These are phyloP conservation scores for Eupsilia transversa DNA, from an alignment of 2,888 invertebrate genomes.

Conservation along the genomic window DNA sequence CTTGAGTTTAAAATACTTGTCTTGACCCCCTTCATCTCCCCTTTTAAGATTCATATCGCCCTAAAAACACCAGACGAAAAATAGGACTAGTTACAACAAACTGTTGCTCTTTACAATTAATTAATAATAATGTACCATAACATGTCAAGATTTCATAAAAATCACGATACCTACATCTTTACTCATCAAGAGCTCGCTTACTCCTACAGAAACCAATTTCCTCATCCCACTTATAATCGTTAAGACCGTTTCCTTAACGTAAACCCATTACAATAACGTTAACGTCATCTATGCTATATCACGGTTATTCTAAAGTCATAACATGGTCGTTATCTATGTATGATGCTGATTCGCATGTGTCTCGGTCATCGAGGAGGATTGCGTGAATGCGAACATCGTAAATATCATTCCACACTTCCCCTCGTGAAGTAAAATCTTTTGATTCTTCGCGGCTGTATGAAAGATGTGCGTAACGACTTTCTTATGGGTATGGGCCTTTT, in stretches of 20 bases:
- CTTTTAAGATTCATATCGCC: slow-evolving; percentile 23
- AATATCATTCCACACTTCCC: slow-evolving; percentile 43
- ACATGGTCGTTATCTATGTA: slow-evolving; percentile 37
- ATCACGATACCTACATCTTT: too few species aligned
- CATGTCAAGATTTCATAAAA: background rate
- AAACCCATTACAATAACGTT: slow-evolving; percentile 43
- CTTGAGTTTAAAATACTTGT: background rate
- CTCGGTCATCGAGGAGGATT: slow-evolving; percentile 26
- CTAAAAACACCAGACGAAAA: background rate
- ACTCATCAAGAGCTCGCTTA: background rate
- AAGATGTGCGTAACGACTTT: slow-evolving; percentile 54
- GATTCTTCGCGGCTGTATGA: slow-evolving; percentile 40
- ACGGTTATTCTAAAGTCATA: slow-evolving; percentile 51
- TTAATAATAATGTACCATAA: background rate
- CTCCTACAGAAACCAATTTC: slow-evolving; percentile 18
- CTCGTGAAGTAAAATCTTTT: slow-evolving; percentile 45
- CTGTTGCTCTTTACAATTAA: background rate
- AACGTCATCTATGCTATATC: slow-evolving; percentile 27
- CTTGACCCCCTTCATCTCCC: background rate
- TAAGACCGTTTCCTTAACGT: slow-evolving; percentile 14
- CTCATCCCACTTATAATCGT: background rate
- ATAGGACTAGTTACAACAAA: background rate
- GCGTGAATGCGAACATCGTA: slow-evolving; percentile 43
- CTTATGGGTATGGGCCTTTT: slow-evolving; percentile 34
- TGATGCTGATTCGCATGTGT: slow-evolving; percentile 22